Percentiles rank a stretch among this genome's conserved stretches.
Evolutionary conservation across 2,113 vertebrate species (phyloP).

Genomic region (Corythoichthys intestinalis): DNA sequence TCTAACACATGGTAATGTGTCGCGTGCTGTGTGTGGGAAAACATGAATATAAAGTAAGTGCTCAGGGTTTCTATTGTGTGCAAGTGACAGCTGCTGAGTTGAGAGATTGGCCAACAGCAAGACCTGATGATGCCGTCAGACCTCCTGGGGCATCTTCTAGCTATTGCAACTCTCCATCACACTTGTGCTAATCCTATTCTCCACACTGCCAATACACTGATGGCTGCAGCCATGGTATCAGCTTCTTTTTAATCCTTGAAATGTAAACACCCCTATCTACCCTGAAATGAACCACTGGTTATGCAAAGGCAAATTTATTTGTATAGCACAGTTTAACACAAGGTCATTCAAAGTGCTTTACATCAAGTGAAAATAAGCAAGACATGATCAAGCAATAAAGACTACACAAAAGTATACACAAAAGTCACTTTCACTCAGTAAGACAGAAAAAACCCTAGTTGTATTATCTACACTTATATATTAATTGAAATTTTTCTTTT

Average conservation of each 20-base stretch:
- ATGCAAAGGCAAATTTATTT: no score
- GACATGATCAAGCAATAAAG: no score
- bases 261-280: slow-evolving; percentile 32
- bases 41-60: slow-evolving; percentile 55
- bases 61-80: slow-evolving; percentile 48
- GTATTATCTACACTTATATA: no score
- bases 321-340: no score
- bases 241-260: slow-evolving; percentile 40
- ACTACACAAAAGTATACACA: no score
- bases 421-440: no score
- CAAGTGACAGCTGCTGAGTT: slow-evolving; percentile 47
- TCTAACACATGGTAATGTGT: slow-evolving; percentile 29
- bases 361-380: no score
- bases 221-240: slow-evolving; percentile 16
- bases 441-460: no score
- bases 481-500: no score
- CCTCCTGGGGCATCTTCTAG: slow-evolving; percentile 36
- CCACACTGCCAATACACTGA: slow-evolving; percentile 17
- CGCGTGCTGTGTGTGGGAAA: slow-evolving; percentile 16
- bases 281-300: slow-evolving; percentile 26
- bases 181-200: slow-evolving; percentile 54
- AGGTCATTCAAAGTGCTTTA: no score
- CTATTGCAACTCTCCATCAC: slow-evolving; percentile 37
- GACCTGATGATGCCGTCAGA: slow-evolving; percentile 45
- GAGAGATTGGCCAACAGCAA: slow-evolving; percentile 46